Conservation (phyloP, 2,113 vertebrate genomes). For the Panurus biarmicus region DNA sequence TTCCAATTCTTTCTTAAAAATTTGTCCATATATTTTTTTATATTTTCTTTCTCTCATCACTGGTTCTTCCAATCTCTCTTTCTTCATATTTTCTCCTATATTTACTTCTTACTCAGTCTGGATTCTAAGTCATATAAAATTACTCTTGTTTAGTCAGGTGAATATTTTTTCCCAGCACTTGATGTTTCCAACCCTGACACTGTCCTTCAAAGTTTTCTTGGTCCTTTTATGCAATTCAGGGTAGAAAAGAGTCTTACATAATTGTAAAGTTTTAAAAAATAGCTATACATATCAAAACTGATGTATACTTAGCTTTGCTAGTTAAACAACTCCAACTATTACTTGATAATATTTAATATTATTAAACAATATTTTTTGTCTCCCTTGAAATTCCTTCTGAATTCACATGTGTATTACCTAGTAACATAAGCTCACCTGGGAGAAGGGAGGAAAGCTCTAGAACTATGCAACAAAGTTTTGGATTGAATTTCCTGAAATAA, state of each 20-base stretch:
- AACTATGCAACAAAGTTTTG: neutral
- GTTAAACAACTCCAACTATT: neutral
- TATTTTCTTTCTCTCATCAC: neutral
- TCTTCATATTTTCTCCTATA: neutral
- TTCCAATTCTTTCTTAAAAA: neutral
- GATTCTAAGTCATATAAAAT: neutral
- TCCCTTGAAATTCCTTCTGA: neutral
- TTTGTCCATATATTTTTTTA: neutral
- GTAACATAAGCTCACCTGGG: neutral
- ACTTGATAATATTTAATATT: neutral
- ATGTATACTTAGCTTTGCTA: neutral
- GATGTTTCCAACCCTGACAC: neutral
- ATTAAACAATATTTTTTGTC: neutral
- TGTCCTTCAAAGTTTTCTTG: neutral
- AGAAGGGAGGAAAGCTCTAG: neutral
- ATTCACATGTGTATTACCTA: neutral
- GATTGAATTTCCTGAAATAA: neutral
- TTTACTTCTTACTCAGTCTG: neutral
- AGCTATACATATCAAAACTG: neutral
- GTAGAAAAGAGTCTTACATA: neutral
- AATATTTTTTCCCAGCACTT: neutral
- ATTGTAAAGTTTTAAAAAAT: neutral
- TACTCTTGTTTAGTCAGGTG: neutral
- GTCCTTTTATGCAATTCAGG: neutral
- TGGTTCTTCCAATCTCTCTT: neutral